Conservation (phyloP, 1,140 invertebrate species). For the Drosophila orena region DNA sequence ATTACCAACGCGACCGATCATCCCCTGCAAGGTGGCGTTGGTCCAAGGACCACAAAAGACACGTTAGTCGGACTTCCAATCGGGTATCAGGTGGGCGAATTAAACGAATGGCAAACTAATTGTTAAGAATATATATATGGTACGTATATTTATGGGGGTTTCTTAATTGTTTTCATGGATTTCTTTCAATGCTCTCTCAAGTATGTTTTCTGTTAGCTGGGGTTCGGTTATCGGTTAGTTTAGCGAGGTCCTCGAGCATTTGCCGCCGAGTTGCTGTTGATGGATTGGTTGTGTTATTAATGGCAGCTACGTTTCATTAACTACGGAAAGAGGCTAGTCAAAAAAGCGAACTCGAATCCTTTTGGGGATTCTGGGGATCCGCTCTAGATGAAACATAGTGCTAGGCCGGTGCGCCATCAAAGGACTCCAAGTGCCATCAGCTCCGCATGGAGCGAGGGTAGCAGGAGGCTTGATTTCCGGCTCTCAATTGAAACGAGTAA, state of each 20-base stretch:
- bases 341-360: slow-evolving; percentile 25
- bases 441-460: neutral
- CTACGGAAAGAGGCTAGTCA: slow-evolving; percentile 29
- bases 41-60: slow-evolving; percentile 63
- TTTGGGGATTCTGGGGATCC: neutral
- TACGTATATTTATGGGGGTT: slow-evolving; percentile 51
- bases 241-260: slow-evolving; percentile 45
- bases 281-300: slow-evolving; percentile 43
- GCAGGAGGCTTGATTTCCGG: slow-evolving; percentile 14
- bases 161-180: slow-evolving; percentile 38
- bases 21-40: slow-evolving; percentile 85
- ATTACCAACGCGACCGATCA: slow-evolving; percentile 88
- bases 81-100: slow-evolving; percentile 20
- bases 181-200: slow-evolving; percentile 27
- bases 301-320: slow-evolving; percentile 46
- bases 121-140: slow-evolving; percentile 58
- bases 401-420: slow-evolving; percentile 7
- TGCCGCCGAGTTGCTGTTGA: slow-evolving; percentile 42
- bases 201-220: slow-evolving; percentile 20
- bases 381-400: slow-evolving; percentile 13
- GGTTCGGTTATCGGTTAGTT: slow-evolving; percentile 51
- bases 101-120: slow-evolving; percentile 75
- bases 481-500: slow-evolving; percentile 61
- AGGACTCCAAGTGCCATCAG: neutral
- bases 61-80: slow-evolving; percentile 60